Base-by-base conservation (phyloP, 2,888 invertebrate genomes). In the Diaperis boleti region DNA sequence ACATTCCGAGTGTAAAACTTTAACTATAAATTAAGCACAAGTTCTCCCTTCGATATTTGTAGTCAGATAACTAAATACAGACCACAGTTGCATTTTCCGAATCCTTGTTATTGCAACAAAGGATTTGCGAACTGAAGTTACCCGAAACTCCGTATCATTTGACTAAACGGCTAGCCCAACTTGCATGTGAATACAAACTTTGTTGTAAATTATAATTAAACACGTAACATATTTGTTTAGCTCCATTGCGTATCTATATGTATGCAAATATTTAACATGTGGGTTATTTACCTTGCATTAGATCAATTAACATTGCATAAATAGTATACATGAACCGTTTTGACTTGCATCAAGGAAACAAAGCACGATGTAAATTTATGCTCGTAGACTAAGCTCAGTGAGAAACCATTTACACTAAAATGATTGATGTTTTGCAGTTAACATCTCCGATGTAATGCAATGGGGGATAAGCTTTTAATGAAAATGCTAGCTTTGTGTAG, bases 351-450 rank as follows among this genome's bases (percentile, higher is more conserved):
- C 35, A 35, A 13, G 13, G 35, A 13, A 35, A 35, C 35, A 35
- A 35, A 35, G 35, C 41, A 1, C 15, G n/a, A 15, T 41, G 41
- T 14, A 41, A 17, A 41, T 41, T 41, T 13, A 41, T 41, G 8
- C 41, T 41, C 6, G n/a, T 3, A n/a, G 1, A 7, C 6, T n/a
- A 10, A 42, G 42, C 42, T 20, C 11, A 10, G 20, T 20, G 18
- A 20, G 42, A 42, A 20, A 20, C 4, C 22, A 20, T 42, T 42
- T 42, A 10, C 18, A 42, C 11, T 7, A 42, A 42, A 42, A 42
- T 42, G 42, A 42, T 42, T 42, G 42, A 42, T 42, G 42, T 42
- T 18, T 42, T 42, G 42, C 20, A 20, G 18, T 42, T 42, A 20
- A 42, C 42, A 42, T 39, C 39, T 10, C 7, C 13, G 11, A 33